A percentile compares a stretch with the other conserved stretches of the same genome.
Conservation (phyloP, 92 coral and sea anemone genomes). For the Pocillopora meandrina region DNA sequence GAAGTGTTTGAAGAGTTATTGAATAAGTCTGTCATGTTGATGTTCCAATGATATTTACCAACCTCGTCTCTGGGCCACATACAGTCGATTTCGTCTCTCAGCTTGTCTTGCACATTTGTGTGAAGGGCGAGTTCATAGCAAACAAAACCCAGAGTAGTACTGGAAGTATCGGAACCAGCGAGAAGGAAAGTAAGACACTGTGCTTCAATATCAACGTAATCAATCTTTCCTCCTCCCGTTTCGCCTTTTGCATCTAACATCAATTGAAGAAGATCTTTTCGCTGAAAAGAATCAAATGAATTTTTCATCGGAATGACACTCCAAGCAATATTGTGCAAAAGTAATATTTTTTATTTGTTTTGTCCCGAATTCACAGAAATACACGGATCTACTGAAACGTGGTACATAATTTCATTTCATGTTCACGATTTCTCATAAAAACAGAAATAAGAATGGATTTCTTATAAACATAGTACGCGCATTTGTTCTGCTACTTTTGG, state of each 20-base stretch:
- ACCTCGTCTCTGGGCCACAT: constrained; percentile 47
- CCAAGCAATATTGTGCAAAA: too few species aligned
- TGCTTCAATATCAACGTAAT: constrained; percentile 34
- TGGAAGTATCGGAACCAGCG: constrained; percentile 52
- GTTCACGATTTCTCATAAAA: too few species aligned
- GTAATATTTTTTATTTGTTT: too few species aligned
- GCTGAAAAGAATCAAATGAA: neutral
- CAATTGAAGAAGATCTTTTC: constrained; percentile 37
- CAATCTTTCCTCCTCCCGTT: constrained; percentile 43
- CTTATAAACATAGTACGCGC: too few species aligned
- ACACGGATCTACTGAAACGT: too few species aligned
- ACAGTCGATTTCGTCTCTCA: constrained; percentile 47
- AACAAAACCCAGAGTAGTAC: constrained; percentile 29
- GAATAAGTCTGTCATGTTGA: too few species aligned
- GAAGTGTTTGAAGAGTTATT: too few species aligned
- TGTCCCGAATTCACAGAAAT: too few species aligned
- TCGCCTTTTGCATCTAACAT: constrained; percentile 48
- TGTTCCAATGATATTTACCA: neutral
- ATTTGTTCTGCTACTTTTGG: too few species aligned
- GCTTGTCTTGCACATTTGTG: constrained; percentile 46
- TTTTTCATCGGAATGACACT: too few species aligned
- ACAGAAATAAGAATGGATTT: too few species aligned
- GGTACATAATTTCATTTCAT: too few species aligned
- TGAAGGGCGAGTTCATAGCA: constrained; percentile 32
- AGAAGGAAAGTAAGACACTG: constrained; percentile 43